These are phyloP conservation scores for Helicolenus hilgendorfi DNA, from an alignment of 2,797 vertebrate species.

Conservation along the genomic window DNA sequence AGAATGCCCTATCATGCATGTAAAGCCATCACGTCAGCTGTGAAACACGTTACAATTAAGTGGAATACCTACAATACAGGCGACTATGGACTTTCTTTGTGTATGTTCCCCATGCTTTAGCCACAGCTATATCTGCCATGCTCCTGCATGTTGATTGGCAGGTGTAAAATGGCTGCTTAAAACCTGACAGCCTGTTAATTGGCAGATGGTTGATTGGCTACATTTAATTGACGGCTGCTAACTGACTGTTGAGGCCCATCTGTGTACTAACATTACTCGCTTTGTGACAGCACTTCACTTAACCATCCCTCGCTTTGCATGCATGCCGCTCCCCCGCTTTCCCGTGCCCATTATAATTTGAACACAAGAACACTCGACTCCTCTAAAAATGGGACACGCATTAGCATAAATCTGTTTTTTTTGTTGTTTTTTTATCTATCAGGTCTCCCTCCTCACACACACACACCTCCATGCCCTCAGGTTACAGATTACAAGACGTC, in stretches of 20 bases:
- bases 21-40: background rate
- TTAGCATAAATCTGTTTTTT: conserved; percentile 35
- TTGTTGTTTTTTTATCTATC: background rate
- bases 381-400: conserved; percentile 19
- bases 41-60: background rate
- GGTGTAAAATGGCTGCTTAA: conserved; percentile 20
- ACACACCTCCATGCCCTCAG: conserved; percentile 24
- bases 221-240: conserved; percentile 45
- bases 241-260: conserved; percentile 43
- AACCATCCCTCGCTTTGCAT: background rate
- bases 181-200: conserved; percentile 42
- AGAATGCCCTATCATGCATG: background rate
- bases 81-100: background rate
- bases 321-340: background rate
- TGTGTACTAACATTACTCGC: conserved; percentile 25
- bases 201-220: conserved; percentile 56
- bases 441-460: background rate
- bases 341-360: background rate
- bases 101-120: background rate
- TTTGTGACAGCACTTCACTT: conserved; percentile 39
- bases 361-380: conserved; percentile 6
- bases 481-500: conserved; percentile 34
- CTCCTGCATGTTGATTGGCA: conserved; percentile 11
- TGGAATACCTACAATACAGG: background rate
- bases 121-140: background rate